phyloP scores from a whole-genome alignment of 1,140 invertebrate genomes.

The Camponotus pennsylvanicus region DNA sequence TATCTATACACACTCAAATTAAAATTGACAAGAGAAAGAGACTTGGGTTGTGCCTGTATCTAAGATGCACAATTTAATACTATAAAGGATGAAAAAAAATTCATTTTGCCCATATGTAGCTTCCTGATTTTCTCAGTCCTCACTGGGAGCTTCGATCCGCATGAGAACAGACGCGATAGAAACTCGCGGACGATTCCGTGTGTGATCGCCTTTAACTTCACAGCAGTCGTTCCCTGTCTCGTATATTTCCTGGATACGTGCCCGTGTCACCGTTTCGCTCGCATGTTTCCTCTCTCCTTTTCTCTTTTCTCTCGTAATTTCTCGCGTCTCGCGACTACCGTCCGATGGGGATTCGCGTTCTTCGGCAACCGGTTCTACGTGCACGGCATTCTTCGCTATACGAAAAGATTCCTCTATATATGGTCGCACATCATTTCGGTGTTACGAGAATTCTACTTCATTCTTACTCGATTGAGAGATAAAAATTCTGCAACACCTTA shows the following conservation, averaged over 20 bases:
- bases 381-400: conserved; percentile 1
- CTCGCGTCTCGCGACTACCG: conserved; percentile 49
- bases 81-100: neutral
- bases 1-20: neutral
- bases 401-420: neutral
- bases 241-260: conserved; percentile 57
- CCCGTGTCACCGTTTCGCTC: conserved; percentile 37
- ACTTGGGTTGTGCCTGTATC: too few species aligned
- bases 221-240: conserved; percentile 54
- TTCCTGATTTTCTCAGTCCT: neutral
- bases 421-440: conserved; percentile 11
- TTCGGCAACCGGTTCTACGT: conserved; percentile 43
- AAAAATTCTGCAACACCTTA: neutral
- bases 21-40: neutral
- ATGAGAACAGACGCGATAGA: neutral
- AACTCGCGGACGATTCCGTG: conserved; percentile 27
- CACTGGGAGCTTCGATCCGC: neutral
- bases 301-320: conserved; percentile 38
- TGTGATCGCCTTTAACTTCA: conserved; percentile 52
- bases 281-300: conserved; percentile 22
- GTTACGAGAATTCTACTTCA: conserved; percentile 16
- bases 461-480: neutral
- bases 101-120: neutral
- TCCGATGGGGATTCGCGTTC: conserved; percentile 26
- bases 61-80: neutral